These are phyloP conservation scores for Hypothenemus hampei DNA, from an alignment of 1,140 invertebrate species.

Conservation along the genomic window DNA sequence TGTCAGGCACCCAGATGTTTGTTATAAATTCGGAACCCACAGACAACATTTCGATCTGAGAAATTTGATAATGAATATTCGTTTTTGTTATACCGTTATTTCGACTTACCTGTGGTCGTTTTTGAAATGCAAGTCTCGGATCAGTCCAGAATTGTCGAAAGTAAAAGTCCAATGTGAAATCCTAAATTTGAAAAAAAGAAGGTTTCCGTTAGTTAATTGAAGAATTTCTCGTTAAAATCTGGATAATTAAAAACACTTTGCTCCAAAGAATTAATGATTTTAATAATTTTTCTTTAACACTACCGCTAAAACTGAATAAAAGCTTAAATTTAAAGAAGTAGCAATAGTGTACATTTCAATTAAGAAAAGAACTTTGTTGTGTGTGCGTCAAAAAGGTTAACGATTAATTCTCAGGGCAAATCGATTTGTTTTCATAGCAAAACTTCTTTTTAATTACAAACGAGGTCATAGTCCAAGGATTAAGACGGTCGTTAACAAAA, in stretches of 20 bases:
- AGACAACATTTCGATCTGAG: conserved; percentile 73
- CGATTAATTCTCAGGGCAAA: conserved; percentile 17
- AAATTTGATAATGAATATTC: conserved; percentile 1
- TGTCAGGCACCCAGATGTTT: conserved; percentile 98
- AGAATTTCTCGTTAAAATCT: no score
- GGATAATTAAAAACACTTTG: no score
- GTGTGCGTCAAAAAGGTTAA: no score
- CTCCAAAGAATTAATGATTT: no score
- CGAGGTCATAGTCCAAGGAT: conserved; percentile 1
- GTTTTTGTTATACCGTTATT: background rate
- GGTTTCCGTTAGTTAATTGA: background rate
- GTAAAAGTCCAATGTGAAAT: conserved; percentile 98
- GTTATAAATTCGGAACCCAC: conserved; percentile 93
- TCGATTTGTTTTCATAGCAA: conserved; percentile 24
- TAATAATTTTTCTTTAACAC: no score
- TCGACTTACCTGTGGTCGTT: conserved; percentile 58
- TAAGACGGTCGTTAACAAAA: background rate
- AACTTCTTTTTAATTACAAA: conserved; percentile 4
- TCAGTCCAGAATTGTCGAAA: conserved; percentile 98
- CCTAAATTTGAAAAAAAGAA: conserved; percentile 61
- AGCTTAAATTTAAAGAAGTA: no score
- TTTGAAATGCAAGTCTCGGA: conserved; percentile 84
- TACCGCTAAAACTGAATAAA: no score
- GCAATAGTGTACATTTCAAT: no score
- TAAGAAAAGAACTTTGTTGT: no score